Evolutionary conservation across 2,888 invertebrate genomes (phyloP), one percentile per base, ranked within the genome.

Genomic region (Pollenia amentaria): DNA sequence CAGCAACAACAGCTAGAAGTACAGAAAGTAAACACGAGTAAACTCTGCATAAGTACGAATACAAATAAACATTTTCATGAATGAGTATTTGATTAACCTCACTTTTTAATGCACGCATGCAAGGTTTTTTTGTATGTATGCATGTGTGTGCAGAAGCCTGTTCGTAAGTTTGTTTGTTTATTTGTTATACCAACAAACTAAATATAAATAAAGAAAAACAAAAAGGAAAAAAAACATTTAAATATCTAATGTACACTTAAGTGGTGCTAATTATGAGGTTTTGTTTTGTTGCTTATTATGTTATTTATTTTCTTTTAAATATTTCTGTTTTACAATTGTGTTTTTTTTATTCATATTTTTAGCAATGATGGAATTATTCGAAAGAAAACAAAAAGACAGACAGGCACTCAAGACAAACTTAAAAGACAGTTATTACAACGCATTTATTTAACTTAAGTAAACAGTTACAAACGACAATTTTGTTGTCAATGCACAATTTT

Each of bases 11-110:
- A 46, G 21, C 18, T 42, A 29, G 6, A 29, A 29, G 29, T 29
- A 60, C 40, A 57, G 51, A 57, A n/a, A 69, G 40, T 40, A 64
- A 64, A 70, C n/a, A 62, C 16, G 53, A 83, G 44, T 64, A 44
- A 76, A 70, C 62, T 62, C 38, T 53, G 64, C 18, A 76, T 67
- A 70, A 82, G 53, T 76, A 62, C 29, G 53, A 62, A n/a, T 7
- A 78, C 67, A 87, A 83, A 87, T 72, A 87, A 80, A 87, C 76
- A 84, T 77, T 84, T 60, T 60, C 84, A 80, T 87, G 84, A 87
- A 87, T 84, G 80, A 84, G 72, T 84, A 87, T 84, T 87, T 83
- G 83, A 87, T 87, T 87, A 87, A 83, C 83, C 83, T 80, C 79
- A 80, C 76, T 83, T 83, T 86, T 83, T 16, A 29, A 29, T 29